These are phyloP conservation scores for Idris sp. DNA, from an alignment of 1,140 invertebrate species.

Conservation along the genomic window DNA sequence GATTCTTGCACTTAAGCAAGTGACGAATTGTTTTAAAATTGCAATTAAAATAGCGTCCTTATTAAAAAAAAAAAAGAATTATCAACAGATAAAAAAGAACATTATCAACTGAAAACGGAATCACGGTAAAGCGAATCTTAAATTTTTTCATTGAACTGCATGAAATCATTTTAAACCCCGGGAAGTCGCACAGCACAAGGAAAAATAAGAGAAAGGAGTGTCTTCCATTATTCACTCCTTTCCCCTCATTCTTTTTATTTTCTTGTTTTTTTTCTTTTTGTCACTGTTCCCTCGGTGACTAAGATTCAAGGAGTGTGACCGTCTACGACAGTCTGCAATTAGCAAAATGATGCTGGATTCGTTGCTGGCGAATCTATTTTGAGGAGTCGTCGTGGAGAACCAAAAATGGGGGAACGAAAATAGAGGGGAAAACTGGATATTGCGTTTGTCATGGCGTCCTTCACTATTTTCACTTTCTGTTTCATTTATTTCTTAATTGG, in stretches of 20 bases:
- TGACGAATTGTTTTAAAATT: no score
- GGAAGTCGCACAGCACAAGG: slow-evolving; percentile 14
- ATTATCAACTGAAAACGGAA: slow-evolving; percentile 18
- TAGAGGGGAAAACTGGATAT: slow-evolving; percentile 18
- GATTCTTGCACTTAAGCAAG: no score
- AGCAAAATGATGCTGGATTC: slow-evolving; percentile 26
- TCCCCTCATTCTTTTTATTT: slow-evolving; percentile 18
- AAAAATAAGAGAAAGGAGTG: slow-evolving; percentile 42
- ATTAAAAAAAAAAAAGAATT: no score
- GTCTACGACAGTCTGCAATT: slow-evolving; percentile 45
- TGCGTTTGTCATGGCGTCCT: slow-evolving; percentile 15
- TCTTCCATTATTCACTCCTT: slow-evolving; percentile 32
- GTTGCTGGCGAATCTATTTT: slow-evolving; percentile 32
- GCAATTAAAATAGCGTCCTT: no score
- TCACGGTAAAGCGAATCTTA: slow-evolving; percentile 10
- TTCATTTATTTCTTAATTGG: slow-evolving; percentile 2
- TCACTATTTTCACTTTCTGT: slow-evolving; percentile 18
- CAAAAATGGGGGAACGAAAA: slow-evolving; percentile 26
- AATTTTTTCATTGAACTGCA: slow-evolving; percentile 24
- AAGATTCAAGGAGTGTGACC: slow-evolving; percentile 42
- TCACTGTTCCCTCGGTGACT: slow-evolving; percentile 12
- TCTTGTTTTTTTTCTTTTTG: slow-evolving; percentile 3
- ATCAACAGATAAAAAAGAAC: no score
- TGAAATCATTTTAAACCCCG: slow-evolving; percentile 22
- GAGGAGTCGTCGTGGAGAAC: slow-evolving; percentile 2